A percentile compares a stretch with the other conserved stretches of the same genome.
phyloP scores from a whole-genome alignment of 2,797 vertebrate species.

The Xenops minutus region DNA sequence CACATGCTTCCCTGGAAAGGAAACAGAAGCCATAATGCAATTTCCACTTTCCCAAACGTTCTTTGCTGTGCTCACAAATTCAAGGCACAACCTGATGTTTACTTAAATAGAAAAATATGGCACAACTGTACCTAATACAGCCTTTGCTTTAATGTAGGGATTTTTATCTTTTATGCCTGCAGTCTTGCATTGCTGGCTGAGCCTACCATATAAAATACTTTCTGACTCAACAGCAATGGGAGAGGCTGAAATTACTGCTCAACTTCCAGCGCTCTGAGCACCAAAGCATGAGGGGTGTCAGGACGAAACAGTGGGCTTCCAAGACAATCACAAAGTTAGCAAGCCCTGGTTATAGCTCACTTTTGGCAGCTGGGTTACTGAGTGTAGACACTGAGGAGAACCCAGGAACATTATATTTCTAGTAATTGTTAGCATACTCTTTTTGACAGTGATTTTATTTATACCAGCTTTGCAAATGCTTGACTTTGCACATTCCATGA shows the following conservation, averaged over 20 bases:
- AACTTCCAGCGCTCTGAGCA: not conserved
- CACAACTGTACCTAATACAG: not conserved
- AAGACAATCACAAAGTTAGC: not conserved
- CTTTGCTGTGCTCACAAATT: not conserved
- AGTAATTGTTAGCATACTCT: not conserved
- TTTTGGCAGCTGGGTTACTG: not conserved
- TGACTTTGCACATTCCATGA: not conserved
- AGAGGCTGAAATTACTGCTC: not conserved
- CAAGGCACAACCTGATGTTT: not conserved
- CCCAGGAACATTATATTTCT: not conserved
- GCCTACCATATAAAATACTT: not conserved
- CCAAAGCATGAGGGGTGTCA: fast-evolving
- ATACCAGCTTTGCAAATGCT: not conserved
- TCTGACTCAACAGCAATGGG: not conserved
- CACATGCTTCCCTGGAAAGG: slow-evolving; percentile 4
- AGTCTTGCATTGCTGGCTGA: not conserved
- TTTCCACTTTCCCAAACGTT: not conserved
- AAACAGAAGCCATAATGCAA: slow-evolving; percentile 8
- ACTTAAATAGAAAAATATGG: not conserved
- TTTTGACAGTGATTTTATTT: not conserved
- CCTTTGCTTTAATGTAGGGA: not conserved
- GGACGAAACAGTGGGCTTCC: not conserved
- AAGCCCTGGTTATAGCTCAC: not conserved
- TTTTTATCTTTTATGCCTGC: not conserved
- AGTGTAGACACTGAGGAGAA: not conserved